Evolutionary conservation across 1,140 invertebrate species (phyloP).

Genomic region (Meloidogyne floridensis): DNA sequence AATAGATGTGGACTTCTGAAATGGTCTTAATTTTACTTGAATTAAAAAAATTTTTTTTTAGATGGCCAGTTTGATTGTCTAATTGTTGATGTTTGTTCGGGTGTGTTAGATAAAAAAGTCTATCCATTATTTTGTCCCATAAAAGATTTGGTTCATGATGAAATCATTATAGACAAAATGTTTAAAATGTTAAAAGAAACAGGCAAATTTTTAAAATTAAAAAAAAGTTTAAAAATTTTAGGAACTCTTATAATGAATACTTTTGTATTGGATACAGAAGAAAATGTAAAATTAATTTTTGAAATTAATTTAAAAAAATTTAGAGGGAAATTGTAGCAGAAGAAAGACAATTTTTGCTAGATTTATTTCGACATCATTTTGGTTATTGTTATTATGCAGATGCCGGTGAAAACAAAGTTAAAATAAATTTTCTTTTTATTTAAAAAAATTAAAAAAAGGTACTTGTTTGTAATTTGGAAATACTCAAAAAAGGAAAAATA

Average conservation of each 20-base stretch:
- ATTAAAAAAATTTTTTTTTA: background rate
- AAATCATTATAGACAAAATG: slow-evolving; percentile 20
- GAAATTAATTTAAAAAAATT: background rate
- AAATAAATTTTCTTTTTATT: background rate
- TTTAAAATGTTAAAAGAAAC: slow-evolving; percentile 17
- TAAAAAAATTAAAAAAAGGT: background rate
- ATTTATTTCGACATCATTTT: slow-evolving; percentile 25
- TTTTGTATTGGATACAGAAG: slow-evolving; percentile 3
- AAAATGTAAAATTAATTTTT: slow-evolving; percentile 8
- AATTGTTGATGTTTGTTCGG: slow-evolving; percentile 17
- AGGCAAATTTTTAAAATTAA: slow-evolving; percentile 19
- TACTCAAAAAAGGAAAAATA: background rate
- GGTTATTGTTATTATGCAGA: slow-evolving; percentile 24
- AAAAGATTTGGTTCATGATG: slow-evolving; percentile 7
- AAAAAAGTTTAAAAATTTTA: background rate
- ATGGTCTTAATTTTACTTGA: too few species aligned
- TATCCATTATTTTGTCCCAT: slow-evolving; percentile 20
- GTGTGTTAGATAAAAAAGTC: background rate
- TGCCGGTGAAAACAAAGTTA: background rate
- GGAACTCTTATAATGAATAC: slow-evolving; percentile 26
- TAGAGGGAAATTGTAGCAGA: background rate
- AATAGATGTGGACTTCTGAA: too few species aligned
- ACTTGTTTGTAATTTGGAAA: background rate
- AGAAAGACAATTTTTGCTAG: slow-evolving; percentile 18
- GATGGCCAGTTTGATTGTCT: slow-evolving; percentile 26